These are phyloP conservation scores for Phortica magna DNA, from an alignment of 2,888 invertebrate species.

Conservation along the genomic window DNA sequence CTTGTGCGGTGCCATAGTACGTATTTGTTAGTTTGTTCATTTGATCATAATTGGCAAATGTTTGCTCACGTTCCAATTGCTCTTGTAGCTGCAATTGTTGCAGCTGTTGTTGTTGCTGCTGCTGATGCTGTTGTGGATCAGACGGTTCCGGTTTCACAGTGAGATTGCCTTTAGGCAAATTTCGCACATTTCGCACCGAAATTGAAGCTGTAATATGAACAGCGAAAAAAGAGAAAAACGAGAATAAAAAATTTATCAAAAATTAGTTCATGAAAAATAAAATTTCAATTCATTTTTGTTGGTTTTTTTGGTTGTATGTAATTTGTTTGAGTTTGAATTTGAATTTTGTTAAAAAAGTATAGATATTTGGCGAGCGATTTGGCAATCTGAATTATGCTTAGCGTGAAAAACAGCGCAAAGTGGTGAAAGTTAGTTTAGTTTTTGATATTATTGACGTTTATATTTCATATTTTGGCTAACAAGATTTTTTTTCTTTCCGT, in stretches of 20 bases:
- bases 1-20: slow-evolving; percentile 70
- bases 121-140: slow-evolving; percentile 59
- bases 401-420: not conserved
- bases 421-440: slow-evolving; percentile 19
- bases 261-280: slow-evolving; percentile 11
- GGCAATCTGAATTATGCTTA: not conserved
- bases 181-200: slow-evolving; percentile 80
- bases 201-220: slow-evolving; percentile 82
- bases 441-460: not conserved
- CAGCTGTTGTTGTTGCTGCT: slow-evolving; percentile 52
- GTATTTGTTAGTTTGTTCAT: slow-evolving; percentile 73
- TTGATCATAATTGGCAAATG: slow-evolving; percentile 71
- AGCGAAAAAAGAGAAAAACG: slow-evolving; percentile 55
- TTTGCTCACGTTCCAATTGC: slow-evolving; percentile 48
- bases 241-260: slow-evolving; percentile 38
- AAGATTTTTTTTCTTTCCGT: not conserved
- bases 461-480: not conserved
- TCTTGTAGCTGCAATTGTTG: slow-evolving; percentile 47
- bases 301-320: not conserved
- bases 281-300: not conserved
- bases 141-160: slow-evolving; percentile 77
- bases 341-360: slow-evolving; percentile 16
- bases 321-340: slow-evolving; percentile 18
- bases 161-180: slow-evolving; percentile 76
- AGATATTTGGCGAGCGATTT: not conserved